phyloP scores from a whole-genome alignment of 1,140 invertebrate genomes.

The Lamellibrachia luymesi region DNA sequence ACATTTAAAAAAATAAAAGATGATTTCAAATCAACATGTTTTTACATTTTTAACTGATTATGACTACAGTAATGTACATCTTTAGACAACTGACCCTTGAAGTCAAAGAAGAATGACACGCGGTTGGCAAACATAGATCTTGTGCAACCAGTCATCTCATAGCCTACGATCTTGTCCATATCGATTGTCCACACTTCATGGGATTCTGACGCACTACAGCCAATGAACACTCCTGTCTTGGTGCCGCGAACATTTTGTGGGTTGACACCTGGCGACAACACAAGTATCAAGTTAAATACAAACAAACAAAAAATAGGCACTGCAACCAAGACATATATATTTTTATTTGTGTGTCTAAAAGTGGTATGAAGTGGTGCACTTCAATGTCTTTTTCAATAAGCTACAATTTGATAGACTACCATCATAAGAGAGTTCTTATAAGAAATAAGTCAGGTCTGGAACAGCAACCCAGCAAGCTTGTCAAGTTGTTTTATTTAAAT shows the following conservation, averaged over 20 bases:
- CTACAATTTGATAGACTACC: no score
- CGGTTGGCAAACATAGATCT: constrained; percentile 95
- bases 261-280: constrained; percentile 66
- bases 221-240: constrained; percentile 88
- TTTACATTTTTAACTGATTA: no score
- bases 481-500: no score
- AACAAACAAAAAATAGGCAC: not conserved
- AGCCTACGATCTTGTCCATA: constrained; percentile 74
- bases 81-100: constrained; percentile 61
- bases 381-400: no score
- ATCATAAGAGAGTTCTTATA: no score
- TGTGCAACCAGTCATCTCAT: constrained; percentile 87
- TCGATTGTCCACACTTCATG: constrained; percentile 72
- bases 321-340: not conserved
- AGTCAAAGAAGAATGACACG: constrained; percentile 92
- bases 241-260: constrained; percentile 76
- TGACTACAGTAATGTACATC: no score
- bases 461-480: no score
- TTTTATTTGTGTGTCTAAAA: not conserved
- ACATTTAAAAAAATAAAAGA: no score
- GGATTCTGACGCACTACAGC: constrained; percentile 81
- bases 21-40: no score
- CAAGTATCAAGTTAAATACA: not conserved
- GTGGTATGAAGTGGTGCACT: not conserved
- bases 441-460: no score